A percentile compares a stretch with the other conserved stretches of the same genome.
Evolutionary conservation across 2,888 invertebrate genomes (phyloP).

Genomic region (Salpingus planirostris): DNA sequence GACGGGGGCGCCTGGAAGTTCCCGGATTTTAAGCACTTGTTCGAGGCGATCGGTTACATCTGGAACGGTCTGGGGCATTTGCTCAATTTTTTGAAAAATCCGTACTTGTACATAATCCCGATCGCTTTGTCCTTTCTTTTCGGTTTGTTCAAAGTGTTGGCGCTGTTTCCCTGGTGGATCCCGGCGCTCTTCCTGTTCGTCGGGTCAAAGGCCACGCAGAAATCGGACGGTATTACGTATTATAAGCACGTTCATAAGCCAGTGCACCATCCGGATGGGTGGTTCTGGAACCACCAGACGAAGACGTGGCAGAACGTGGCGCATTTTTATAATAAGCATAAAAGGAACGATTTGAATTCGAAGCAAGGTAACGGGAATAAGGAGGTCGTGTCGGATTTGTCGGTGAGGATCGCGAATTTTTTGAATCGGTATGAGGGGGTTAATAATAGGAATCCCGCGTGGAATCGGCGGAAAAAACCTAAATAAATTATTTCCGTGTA

Average conservation of each 20-base stretch:
- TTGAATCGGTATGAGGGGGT: no score
- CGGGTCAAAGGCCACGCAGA: slow-evolving; percentile 24
- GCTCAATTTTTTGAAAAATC: slow-evolving; percentile 33
- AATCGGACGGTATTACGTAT: slow-evolving; percentile 24
- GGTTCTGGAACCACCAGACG: slow-evolving; percentile 51
- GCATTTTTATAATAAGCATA: slow-evolving; percentile 25
- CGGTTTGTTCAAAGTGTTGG: slow-evolving; percentile 51
- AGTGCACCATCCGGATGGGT: slow-evolving; percentile 44
- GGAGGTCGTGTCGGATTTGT: no score
- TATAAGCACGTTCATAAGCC: slow-evolving; percentile 37
- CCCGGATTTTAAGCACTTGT: slow-evolving; percentile 33
- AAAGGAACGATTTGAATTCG: no score
- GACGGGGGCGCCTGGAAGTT: slow-evolving; percentile 21
- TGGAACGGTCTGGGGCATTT: slow-evolving; percentile 22
- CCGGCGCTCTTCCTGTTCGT: slow-evolving; percentile 42
- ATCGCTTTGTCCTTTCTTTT: slow-evolving; percentile 54
- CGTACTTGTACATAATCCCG: slow-evolving; percentile 50
- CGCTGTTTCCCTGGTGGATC: slow-evolving; percentile 57
- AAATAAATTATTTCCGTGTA: no score
- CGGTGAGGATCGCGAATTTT: no score
- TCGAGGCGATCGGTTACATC: slow-evolving; percentile 25
- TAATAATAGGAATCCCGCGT: no score
- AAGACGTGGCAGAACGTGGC: slow-evolving; percentile 47
- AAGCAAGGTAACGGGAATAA: no score
- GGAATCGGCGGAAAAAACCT: no score